Evolutionary conservation across 1,140 invertebrate genomes (phyloP), one percentile per base, ranked within the genome.

Genomic region (Atta colombica): DNA sequence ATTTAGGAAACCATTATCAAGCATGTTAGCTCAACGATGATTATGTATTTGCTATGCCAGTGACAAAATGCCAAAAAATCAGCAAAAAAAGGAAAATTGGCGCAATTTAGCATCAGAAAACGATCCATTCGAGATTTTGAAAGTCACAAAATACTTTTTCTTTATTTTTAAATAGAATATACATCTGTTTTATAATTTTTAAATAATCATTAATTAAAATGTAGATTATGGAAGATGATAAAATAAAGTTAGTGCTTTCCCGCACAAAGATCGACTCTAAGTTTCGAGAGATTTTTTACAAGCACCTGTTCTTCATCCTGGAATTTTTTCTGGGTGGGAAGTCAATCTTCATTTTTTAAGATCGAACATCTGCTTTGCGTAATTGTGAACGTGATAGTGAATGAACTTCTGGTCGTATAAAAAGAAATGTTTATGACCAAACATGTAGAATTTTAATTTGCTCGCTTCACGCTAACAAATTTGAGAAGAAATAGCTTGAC

Each of bases 321-420:
- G 66, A 85, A 88, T 91, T 93, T 88, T 88, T 91, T 81, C 80
- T 87, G 89, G 89, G 89, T 90, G 90, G 89, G 89, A 92, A 92
- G 88, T 86, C 89, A 87, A 89, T 77, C 90, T 92, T 90, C 88
- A 92, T 93, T 91, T 92, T 89, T 88, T 71, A 87, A 86, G 81
- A 92, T 90, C 88, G 87, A 93, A 92, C 93, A 94, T 94, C 93
- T 94, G 93, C 92, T 90, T 88, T 90, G 91, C 89, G 92, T 88
- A 91, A 90, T 86, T 85, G 55, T 39, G 18, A 51, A 25, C 21
- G 55, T 18, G 21, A 51, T 75, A 84, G 80, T 75, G 80, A 84
- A 84, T 84, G 80, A 75, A 84, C 18, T 74, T 84, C 80, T 84
- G 69, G 31, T 14, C 4, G 4, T n/a, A 4, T 16, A 49, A 49